phyloP scores from a whole-genome alignment of 2,797 vertebrate species.

The Phoxinus dragarum region DNA sequence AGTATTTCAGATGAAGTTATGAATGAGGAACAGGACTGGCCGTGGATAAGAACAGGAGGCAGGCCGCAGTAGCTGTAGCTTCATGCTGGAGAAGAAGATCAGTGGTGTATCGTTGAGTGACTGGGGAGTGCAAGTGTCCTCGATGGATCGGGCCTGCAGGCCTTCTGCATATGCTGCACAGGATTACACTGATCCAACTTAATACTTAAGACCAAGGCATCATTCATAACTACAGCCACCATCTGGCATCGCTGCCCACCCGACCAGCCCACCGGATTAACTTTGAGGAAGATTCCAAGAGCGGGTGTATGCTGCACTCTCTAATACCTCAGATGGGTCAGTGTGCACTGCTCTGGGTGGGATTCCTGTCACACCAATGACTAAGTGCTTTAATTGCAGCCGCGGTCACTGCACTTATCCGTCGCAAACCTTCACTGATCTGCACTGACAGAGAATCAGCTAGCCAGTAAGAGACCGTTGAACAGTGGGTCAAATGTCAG shows the following conservation, averaged over 20 bases:
- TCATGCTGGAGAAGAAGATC: neutral
- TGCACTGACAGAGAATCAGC: neutral
- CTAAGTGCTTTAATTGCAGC: conserved; percentile 10
- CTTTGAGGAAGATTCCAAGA: conserved; percentile 76
- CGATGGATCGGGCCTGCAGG: conserved; percentile 67
- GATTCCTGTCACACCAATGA: neutral
- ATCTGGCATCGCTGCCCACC: conserved; percentile 75
- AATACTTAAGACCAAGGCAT: conserved; percentile 79
- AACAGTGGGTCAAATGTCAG: neutral
- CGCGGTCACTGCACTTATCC: neutral
- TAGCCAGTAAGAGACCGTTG: neutral
- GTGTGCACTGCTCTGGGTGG: neutral
- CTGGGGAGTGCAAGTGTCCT: conserved; percentile 51
- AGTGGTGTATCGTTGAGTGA: conserved; percentile 24
- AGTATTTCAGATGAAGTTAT: neutral
- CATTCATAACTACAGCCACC: conserved; percentile 83
- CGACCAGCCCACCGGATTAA: conserved; percentile 72
- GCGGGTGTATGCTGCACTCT: conserved; percentile 6
- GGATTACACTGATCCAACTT: conserved; percentile 86
- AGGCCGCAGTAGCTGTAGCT: neutral
- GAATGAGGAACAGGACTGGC: neutral
- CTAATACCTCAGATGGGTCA: conserved; percentile 22
- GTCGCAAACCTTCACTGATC: neutral
- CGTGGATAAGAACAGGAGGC: neutral
- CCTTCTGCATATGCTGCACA: conserved; percentile 78